Base-by-base conservation (phyloP, 2,113 vertebrate species). In the Hemiscyllium ocellatum region DNA sequence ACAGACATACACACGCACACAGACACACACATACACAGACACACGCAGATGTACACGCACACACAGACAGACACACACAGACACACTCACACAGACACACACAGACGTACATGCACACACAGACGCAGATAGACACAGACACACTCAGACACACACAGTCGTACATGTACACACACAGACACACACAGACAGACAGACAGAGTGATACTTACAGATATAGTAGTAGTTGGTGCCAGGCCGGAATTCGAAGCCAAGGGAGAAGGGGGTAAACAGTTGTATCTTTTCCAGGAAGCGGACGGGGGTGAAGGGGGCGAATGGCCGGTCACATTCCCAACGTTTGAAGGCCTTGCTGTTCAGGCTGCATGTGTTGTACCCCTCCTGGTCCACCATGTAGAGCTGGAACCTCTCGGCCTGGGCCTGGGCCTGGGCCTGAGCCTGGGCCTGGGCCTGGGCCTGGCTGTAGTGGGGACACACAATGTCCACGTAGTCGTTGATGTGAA, bases 401-500 rank as follows among this genome's bases (percentile, higher is more conserved):
- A 98, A 98, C 42, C 42, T 47, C 42, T 47, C 42, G 0, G 96
- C 96, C 96, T 98, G 97, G 0, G 97, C 97, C 68, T 96, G 96
- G 0, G 96, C 96, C 96, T 98, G 97, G 0, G 97, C 97, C 68
- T 96, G 96, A 10, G 97, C 96, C 0, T 94, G 96, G 0, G 97
- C 96, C 96, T 98, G 97, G 0, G 97, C 97, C 68, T 96, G 96
- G 13, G 97, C 96, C 0, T 94, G 96, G 0, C 97, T 47, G 78
- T 98, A 98, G 96, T 98, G 97, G 0, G 98, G 98, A 96, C 98
- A 98, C 97, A 97, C 98, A 96, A 98, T 97, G 95, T 98, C 98
- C 96, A 98, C 96, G 96, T 98, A 98, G 90, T 98, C 98, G 95
- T 98, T 98, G 96, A 98, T 97, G 96, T 96, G 96, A 96, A 98